phyloP scores from a whole-genome alignment of 1,140 invertebrate genomes.

The Drosophila tani region DNA sequence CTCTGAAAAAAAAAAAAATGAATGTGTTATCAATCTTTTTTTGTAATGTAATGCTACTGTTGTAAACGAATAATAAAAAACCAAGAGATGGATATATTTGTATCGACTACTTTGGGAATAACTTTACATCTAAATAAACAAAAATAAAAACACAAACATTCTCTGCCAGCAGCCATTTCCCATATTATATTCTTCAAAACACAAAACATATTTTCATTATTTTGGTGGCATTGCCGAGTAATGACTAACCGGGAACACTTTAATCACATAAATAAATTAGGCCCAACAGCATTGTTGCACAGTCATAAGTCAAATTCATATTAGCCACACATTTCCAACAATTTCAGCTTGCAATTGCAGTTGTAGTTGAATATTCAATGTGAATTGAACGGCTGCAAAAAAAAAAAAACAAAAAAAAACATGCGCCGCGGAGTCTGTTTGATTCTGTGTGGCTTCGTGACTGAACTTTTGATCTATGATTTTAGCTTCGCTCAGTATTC shows the following conservation, averaged over 20 bases:
- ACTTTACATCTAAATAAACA: neutral
- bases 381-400: slow-evolving; percentile 19
- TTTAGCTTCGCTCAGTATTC: slow-evolving; percentile 39
- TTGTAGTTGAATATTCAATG: slow-evolving; percentile 37
- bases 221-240: neutral
- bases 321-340: slow-evolving; percentile 46
- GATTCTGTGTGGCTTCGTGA: slow-evolving; percentile 73
- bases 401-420: slow-evolving; percentile 56
- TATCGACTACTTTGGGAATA: too few relatives aligned
- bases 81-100: too few relatives aligned
- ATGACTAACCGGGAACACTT: slow-evolving; percentile 9
- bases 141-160: neutral
- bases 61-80: too few relatives aligned
- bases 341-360: slow-evolving; percentile 33
- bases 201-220: too few relatives aligned
- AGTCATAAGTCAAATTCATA: slow-evolving; percentile 43
- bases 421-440: slow-evolving; percentile 59
- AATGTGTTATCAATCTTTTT: too few relatives aligned
- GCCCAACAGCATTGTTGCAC: slow-evolving; percentile 3
- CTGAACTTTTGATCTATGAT: slow-evolving; percentile 77
- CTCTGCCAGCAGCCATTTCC: neutral
- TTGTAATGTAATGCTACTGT: too few relatives aligned
- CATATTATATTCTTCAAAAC: neutral
- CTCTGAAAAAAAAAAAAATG: too few relatives aligned
- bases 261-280: slow-evolving; percentile 28